Conservation (phyloP, 2,888 invertebrate genomes). For the Philaethria dido region DNA sequence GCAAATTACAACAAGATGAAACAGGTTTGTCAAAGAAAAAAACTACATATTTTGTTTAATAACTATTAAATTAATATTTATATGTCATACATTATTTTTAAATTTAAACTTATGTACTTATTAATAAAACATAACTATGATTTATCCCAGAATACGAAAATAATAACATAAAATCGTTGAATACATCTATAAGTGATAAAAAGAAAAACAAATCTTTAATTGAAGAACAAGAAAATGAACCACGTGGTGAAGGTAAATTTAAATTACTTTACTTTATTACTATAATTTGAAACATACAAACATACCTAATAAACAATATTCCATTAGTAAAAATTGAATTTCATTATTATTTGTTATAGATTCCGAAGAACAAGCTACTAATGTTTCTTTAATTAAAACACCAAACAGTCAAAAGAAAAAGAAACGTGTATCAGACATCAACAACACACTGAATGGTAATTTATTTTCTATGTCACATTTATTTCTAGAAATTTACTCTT, state of each 20-base stretch:
- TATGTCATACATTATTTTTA: background rate
- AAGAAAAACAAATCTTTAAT: constrained; percentile 17
- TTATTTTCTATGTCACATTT: background rate
- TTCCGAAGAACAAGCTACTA: background rate
- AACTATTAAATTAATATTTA: too few species aligned
- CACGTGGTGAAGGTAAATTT: constrained; percentile 13
- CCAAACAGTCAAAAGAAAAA: constrained; percentile 36
- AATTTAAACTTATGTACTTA: background rate
- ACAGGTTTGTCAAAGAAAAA: background rate
- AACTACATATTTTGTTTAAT: too few species aligned
- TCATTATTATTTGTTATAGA: background rate
- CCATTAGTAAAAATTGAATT: background rate
- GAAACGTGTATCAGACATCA: constrained; percentile 10
- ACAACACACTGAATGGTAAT: constrained; percentile 1
- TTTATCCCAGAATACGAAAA: constrained; percentile 3
- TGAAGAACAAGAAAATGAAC: background rate
- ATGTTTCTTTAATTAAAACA: constrained; percentile 32
- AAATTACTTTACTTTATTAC: too few species aligned
- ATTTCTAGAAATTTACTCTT: background rate
- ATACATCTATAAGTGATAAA: constrained; percentile 16
- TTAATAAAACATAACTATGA: background rate
- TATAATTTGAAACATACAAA: too few species aligned
- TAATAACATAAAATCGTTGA: constrained; percentile 3
- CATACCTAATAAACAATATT: too few species aligned
- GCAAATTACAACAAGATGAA: background rate